Evolutionary conservation across 2,797 vertebrate genomes (phyloP).

Genomic region (Rhadinocentrus ornatus): DNA sequence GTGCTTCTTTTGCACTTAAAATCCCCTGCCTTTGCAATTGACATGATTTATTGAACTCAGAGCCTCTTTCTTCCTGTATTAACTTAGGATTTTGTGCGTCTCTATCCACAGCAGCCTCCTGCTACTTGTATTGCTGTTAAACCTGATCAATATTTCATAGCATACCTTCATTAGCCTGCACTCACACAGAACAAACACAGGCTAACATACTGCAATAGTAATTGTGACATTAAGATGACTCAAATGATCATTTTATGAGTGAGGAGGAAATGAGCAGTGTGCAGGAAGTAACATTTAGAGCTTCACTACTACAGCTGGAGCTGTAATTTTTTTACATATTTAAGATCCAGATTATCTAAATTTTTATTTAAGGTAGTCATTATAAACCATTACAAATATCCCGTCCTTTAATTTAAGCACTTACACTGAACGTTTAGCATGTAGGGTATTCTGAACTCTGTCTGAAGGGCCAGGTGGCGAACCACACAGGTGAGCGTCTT

Average conservation of each 20-base stretch:
- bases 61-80: constrained; percentile 71
- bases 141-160: constrained; percentile 85
- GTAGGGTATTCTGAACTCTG: constrained; percentile 88
- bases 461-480: constrained; percentile 90
- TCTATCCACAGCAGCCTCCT: constrained; percentile 45
- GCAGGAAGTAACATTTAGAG: constrained; percentile 12
- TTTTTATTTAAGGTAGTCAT: background rate
- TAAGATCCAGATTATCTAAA: background rate
- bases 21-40: constrained; percentile 61
- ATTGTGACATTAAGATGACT: constrained; percentile 60
- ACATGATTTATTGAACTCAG: constrained; percentile 76
- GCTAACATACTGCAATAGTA: constrained; percentile 56
- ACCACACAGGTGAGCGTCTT: constrained; percentile 91
- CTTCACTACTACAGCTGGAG: constrained; percentile 18
- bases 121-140: constrained; percentile 61
- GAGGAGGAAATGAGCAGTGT: constrained; percentile 34
- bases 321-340: background rate
- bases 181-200: constrained; percentile 67
- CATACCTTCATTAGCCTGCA: constrained; percentile 79
- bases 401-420: constrained; percentile 61
- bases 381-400: background rate
- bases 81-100: constrained; percentile 64
- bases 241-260: constrained; percentile 64
- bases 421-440: constrained; percentile 93
- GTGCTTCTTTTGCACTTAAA: constrained; percentile 78